These are phyloP conservation scores for Rotaria macrura DNA, from an alignment of 2,888 invertebrate species.

Conservation along the genomic window DNA sequence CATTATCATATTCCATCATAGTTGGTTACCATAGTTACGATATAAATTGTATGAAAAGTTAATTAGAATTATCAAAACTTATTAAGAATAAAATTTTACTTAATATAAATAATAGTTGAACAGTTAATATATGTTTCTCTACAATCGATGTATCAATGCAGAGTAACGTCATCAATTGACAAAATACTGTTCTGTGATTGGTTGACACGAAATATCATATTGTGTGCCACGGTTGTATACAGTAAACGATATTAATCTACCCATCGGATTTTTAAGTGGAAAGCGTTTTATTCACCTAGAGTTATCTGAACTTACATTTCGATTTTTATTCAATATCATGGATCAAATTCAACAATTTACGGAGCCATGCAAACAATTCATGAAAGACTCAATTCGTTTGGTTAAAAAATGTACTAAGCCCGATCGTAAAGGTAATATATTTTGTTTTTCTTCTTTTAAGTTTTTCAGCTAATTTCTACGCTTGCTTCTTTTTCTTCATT, in stretches of 20 bases:
- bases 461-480: not conserved
- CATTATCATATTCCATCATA: not conserved
- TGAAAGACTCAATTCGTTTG: slow-evolving; percentile 92
- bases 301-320: no score
- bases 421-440: slow-evolving; percentile 77
- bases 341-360: slow-evolving; percentile 88
- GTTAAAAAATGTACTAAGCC: slow-evolving; percentile 99
- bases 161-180: not conserved
- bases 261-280: no score
- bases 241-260: no score
- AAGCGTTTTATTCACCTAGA: no score
- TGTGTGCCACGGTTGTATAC: no score
- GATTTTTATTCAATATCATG: slow-evolving; percentile 55
- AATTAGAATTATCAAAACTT: not conserved
- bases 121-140: no score
- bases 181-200: not conserved
- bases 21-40: not conserved
- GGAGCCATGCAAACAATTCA: slow-evolving; percentile 87
- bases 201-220: not conserved
- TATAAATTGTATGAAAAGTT: not conserved
- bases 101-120: no score
- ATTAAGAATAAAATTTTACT: no score
- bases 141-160: not conserved
- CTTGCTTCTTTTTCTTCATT: slow-evolving; percentile 41
- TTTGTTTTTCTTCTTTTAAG: slow-evolving; percentile 35